Base-by-base conservation (phyloP, 2,113 vertebrate genomes). In the Periophthalmodon schlosseri region DNA sequence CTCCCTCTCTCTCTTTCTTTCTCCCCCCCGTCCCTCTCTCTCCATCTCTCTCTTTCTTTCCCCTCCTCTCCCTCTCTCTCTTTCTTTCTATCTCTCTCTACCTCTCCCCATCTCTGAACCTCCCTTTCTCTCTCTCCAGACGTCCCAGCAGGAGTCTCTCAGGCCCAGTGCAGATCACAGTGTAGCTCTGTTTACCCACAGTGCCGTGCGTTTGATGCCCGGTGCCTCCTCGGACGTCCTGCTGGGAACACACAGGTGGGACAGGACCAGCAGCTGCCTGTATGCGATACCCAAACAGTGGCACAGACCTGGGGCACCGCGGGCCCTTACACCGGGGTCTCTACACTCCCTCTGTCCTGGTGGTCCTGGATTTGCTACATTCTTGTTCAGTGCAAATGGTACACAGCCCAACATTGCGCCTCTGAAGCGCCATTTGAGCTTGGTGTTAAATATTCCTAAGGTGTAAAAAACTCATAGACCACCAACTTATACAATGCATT, bases 301-400 rank as follows among this genome's bases (percentile, higher is more conserved):
- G 64, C 20, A 68, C 36, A 58, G n/a, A 5, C 64, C 57, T 63
- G 36, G n/a, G 46, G 56, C 13, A 54, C 52, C 33, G 50, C 20
- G n/a, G 33, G 46, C 33, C 11, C 71, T 81, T 68, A 83, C 63
- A 65, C 73, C 65, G 74, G 56, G 68, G 73, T 72, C 80, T 18
- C 21, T 33, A 15, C 60, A 34, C 20, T 85, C n/a, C 18, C 52
- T 20, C 67, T 49, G 28, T 81, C 76, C 78, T 95, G 95, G 95
- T 95, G 95, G 95, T 93, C 95, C 86, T 92, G 86, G 72, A 72
- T 89, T 80, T 85, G 91, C 82, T 89, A 91, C 89, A 91, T 91
- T 91, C 82, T 86, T 80, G 52, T 83, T 74, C 69, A 49, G 82
- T 88, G 76, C 91, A 93, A 92, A 93, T 92, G 90, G 84, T 80